Base-by-base conservation (phyloP, 2,888 invertebrate species). In the Calliopum simillimum region DNA sequence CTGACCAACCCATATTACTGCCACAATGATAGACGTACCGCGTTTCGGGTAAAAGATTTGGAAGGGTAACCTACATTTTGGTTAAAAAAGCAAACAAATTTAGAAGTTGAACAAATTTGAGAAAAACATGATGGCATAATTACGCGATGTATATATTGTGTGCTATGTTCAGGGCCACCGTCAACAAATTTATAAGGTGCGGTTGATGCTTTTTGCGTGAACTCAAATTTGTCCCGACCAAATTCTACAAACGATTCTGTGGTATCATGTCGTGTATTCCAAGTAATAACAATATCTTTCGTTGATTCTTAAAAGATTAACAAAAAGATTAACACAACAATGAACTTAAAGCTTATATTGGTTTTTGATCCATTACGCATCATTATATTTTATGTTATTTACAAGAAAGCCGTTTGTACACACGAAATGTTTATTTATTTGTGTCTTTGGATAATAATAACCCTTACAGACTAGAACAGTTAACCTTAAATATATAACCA, bases 21-120 rank as follows among this genome's bases (percentile, higher is more conserved):
- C 96, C 96, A 78, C 91, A 93, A 79, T 94, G 94, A 84, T 96
- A 96, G 89, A 92, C 84, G 82, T 94, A 95, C 80, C 85, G 90
- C 53, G 89, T 90, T 70, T 89, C 86, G 13, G 91, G 90, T 56
- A 88, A 86, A 41, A 95, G 86, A 79, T 91, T 84, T 8, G 80
- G 82, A 68, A 97, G 78, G 1, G 83, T 82, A 1, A 86, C 85
- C 85, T 86, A 72, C 13, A 44, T 63, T 19, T 33, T 58, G n/a
- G 51, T 51, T 14, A 33, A 13, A 43, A n/a, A 49, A 43, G 19
- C 33, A 8, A 23, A 11, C 21, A 62, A 58, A 8, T 12, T 47
- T 63, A 41, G 13, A 14, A 33, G 12, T 43, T 46, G 46, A n/a
- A 63, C n/a, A 21, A 41, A n/a, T 12, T 65, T 33, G 59, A n/a